A percentile compares a stretch with the other conserved stretches of the same genome.
Conservation (phyloP, 2,888 invertebrate genomes). For the Lucinisca nassula region DNA sequence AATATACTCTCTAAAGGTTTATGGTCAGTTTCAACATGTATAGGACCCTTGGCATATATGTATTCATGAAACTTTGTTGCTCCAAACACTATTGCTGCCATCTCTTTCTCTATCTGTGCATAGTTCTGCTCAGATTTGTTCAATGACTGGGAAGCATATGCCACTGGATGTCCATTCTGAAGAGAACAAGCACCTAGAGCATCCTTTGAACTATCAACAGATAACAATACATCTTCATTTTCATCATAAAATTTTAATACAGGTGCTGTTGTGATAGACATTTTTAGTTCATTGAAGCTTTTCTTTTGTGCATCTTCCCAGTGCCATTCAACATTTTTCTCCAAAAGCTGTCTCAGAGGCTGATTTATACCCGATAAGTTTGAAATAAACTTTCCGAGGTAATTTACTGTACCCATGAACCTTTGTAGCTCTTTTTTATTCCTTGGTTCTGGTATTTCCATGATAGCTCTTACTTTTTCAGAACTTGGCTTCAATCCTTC, state of each 20-base stretch:
- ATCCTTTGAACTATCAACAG: neutral
- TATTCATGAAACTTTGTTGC: constrained; percentile 57
- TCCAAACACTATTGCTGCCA: constrained; percentile 58
- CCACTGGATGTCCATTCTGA: constrained; percentile 50
- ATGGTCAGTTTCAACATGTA: constrained; percentile 62
- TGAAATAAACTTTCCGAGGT: constrained; percentile 62
- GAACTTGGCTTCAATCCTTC: constrained; percentile 60
- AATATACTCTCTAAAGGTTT: constrained; percentile 54
- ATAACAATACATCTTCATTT: neutral
- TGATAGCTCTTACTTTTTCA: constrained; percentile 59
- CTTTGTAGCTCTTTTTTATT: constrained; percentile 61
- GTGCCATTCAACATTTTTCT: constrained; percentile 37
- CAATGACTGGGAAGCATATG: constrained; percentile 63
- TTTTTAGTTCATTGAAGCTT: neutral
- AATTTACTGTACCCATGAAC: constrained; percentile 70
- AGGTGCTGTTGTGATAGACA: too few species aligned
- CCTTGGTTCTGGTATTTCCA: constrained; percentile 37
- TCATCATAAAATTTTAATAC: neutral
- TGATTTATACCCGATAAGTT: constrained; percentile 63
- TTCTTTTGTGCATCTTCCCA: constrained; percentile 21
- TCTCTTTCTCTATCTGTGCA: constrained; percentile 67
- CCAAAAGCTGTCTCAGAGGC: constrained; percentile 32
- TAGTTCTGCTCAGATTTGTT: constrained; percentile 57
- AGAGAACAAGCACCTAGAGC: constrained; percentile 10
- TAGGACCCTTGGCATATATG: constrained; percentile 33